These are phyloP conservation scores for Neosalanx taihuensis DNA, from an alignment of 2,797 vertebrate genomes.

Conservation along the genomic window DNA sequence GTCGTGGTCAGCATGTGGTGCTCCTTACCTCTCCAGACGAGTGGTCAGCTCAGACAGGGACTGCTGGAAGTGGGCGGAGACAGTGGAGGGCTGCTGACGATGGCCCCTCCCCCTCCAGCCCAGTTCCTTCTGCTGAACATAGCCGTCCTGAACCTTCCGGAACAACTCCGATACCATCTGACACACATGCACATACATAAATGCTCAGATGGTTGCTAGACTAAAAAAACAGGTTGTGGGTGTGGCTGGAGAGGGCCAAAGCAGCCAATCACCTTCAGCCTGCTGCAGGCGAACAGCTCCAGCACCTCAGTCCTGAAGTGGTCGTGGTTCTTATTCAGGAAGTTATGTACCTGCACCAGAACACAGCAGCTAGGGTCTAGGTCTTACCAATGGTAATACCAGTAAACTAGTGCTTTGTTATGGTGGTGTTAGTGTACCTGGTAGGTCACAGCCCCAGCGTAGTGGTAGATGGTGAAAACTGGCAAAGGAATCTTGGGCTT, in stretches of 20 bases:
- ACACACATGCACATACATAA: neutral
- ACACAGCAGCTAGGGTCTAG: neutral
- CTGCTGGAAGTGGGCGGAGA: slow-evolving; percentile 81
- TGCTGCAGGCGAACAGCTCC: slow-evolving; percentile 85
- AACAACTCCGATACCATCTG: slow-evolving; percentile 83
- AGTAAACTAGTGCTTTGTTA: too few species aligned
- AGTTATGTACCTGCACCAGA: slow-evolving; percentile 84
- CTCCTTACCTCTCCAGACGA: slow-evolving; percentile 79
- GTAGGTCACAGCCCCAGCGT: slow-evolving; percentile 88
- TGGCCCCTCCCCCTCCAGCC: slow-evolving; percentile 63
- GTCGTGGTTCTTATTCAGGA: slow-evolving; percentile 88
- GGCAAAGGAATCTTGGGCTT: slow-evolving; percentile 89
- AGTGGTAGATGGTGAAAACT: slow-evolving; percentile 87
- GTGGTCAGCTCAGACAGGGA: slow-evolving; percentile 81
- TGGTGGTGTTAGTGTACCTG: slow-evolving; percentile 72
- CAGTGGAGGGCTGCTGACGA: slow-evolving; percentile 69
- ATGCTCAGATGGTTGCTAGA: too few species aligned
- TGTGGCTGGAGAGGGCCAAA: neutral
- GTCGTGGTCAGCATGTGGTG: too few species aligned
- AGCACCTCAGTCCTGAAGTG: slow-evolving; percentile 78
- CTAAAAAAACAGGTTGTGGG: neutral
- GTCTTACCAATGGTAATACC: neutral
- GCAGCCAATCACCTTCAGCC: slow-evolving; percentile 72
- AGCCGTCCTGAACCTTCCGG: slow-evolving; percentile 70
- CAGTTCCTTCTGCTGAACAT: slow-evolving; percentile 66